A percentile compares a stretch with the other conserved stretches of the same genome.
Conservation (phyloP, 2,113 vertebrate genomes). For the Alectura lathami region DNA sequence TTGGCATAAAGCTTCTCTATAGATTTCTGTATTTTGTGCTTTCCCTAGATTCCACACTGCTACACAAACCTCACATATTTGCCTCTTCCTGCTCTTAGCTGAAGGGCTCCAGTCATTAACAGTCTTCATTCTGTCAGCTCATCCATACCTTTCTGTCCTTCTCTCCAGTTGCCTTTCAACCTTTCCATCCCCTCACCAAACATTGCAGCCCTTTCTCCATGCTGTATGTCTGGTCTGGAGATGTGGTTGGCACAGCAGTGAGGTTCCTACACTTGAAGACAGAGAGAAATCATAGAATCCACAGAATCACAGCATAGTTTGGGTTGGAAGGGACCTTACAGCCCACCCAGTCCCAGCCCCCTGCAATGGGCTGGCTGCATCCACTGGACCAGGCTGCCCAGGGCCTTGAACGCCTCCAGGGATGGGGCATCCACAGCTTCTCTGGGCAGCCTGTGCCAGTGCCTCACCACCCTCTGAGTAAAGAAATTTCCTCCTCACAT, state of each 20-base stretch:
- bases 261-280: not conserved
- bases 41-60: not conserved
- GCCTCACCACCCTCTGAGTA: no score
- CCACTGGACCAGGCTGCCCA: no score
- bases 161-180: not conserved
- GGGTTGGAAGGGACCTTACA: no score
- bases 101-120: not conserved
- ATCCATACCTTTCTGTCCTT: not conserved
- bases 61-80: not conserved
- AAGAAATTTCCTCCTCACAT: no score
- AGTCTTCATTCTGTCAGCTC: not conserved
- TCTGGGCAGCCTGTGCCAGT: no score
- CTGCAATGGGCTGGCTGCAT: no score
- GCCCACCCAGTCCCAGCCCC: no score
- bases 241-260: not conserved
- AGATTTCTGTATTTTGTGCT: not conserved
- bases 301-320: no score
- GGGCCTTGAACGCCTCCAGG: no score
- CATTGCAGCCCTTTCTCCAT: not conserved
- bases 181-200: not conserved
- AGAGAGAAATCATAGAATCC: no score
- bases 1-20: not conserved
- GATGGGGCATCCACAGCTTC: no score
- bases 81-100: not conserved
- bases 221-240: not conserved